Percentiles rank a stretch among this genome's conserved stretches.
Evolutionary conservation across 30 jellyfish, hydroid and myxozoan species (phyloP).

Genomic region (Aurelia aurita): DNA sequence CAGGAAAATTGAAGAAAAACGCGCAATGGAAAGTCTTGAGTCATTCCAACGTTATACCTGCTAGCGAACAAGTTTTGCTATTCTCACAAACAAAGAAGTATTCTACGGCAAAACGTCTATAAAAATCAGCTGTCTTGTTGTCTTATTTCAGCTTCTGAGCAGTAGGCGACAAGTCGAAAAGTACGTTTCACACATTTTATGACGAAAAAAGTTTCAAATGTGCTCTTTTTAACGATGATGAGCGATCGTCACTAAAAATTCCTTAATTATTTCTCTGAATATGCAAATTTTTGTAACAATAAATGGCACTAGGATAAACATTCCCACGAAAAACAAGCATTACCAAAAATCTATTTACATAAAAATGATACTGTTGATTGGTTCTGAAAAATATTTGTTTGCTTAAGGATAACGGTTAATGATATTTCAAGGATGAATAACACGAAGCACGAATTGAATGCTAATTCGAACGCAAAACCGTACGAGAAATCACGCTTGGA

Average conservation of each 20-base stretch:
- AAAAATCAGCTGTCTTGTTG: slow-evolving; percentile 47
- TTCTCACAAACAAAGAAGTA: slow-evolving; percentile 55
- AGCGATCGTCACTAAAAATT: neutral
- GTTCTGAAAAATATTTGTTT: neutral
- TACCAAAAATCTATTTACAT: too few species aligned
- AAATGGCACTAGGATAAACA: neutral
- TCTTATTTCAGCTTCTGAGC: slow-evolving; percentile 13
- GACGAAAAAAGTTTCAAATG: neutral
- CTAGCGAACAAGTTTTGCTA: slow-evolving; percentile 60
- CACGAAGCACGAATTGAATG: slow-evolving; percentile 5
- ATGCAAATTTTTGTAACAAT: slow-evolving; percentile 9
- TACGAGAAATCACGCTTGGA: slow-evolving; percentile 26
- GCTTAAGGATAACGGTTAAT: neutral
- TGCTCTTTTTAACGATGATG: neutral
- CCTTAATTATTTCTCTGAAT: slow-evolving; percentile 3
- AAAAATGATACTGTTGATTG: too few species aligned
- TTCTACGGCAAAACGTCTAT: slow-evolving; percentile 33
- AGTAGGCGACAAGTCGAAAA: slow-evolving; percentile 40
- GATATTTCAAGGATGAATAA: neutral
- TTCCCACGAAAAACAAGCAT: too few species aligned
- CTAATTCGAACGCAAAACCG: slow-evolving; percentile 10
- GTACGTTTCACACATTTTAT: slow-evolving; percentile 1
- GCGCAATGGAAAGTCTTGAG: slow-evolving; percentile 3
- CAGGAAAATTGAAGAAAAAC: slow-evolving; percentile 12
- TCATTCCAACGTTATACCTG: slow-evolving; percentile 53